Base-by-base conservation (phyloP, 2,113 vertebrate genomes). In the Phyllopteryx taeniolatus region DNA sequence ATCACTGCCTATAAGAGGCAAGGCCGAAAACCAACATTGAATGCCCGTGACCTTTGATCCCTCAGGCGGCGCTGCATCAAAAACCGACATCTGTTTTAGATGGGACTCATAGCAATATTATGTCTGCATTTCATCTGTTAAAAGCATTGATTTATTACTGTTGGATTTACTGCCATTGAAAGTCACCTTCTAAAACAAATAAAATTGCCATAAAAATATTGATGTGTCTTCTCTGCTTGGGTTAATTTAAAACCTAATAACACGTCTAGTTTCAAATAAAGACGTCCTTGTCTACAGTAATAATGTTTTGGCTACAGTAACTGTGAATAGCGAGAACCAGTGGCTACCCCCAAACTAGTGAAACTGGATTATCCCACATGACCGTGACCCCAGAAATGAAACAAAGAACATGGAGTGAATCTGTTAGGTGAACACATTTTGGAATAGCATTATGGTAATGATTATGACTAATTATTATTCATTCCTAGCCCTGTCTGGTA, bases 151-250 rank as follows among this genome's bases (percentile, higher is more conserved):
- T 63, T 20, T 43, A 46, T 65, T 20, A 46, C 42, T 46, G 20
- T 43, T 15, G 4, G 39, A 11, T 65, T 65, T 33, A 65, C 6
- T 46, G 42, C n/a, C n/a, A 65, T 44, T n/a, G 63, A 65, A 65
- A 65, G 62, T 65, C 63, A 46, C 63, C 63, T 46, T 65, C 63
- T 14, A 65, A 65, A 65, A 46, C 63, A 46, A 46, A 65, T 46
- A 44, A 46, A 65, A 44, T 10, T 65, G 63, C 12, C 6, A 15
- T 15, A 14, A 65, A 46, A 65, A 65, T 65, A 46, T 46, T 46
- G 63, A 46, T 14, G 43, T 14, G n/a, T 65, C 43, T 47, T n/a
- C 33, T 17, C 33, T 5, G 20, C 62, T 22, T 65, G 9, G 43
- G n/a, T 43, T 22, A 46, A 65, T 65, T 44, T 65, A 22, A 46